Percentiles rank a stretch among this genome's conserved stretches.
Evolutionary conservation across 2,888 invertebrate genomes (phyloP).

Genomic region (Perdita meconis): DNA sequence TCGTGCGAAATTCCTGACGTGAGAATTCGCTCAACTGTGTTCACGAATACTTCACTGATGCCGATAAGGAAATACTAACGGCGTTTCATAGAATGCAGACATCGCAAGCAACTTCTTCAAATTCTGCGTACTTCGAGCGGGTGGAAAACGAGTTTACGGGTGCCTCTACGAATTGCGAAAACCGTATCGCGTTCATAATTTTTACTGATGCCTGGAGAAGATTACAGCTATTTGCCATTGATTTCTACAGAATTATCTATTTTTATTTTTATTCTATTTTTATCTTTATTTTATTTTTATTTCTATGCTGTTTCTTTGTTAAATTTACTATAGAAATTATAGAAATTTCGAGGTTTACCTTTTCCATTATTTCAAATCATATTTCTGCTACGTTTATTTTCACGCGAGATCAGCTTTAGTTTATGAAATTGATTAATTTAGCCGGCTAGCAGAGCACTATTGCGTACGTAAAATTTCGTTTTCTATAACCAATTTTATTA

Average conservation of each 20-base stretch:
- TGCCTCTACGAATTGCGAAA: no score
- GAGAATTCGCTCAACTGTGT: slow-evolving; percentile 8
- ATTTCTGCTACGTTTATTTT: neutral
- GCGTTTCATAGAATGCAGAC: neutral
- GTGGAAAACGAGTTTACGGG: no score
- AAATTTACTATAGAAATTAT: neutral
- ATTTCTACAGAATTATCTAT: neutral
- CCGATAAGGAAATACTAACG: neutral
- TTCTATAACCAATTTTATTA: no score
- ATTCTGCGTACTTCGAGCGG: no score
- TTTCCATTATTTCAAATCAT: neutral
- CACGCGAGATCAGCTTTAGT: neutral
- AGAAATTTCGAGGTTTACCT: neutral
- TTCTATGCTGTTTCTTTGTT: no score
- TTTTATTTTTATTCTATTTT: neutral
- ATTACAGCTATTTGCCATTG: no score
- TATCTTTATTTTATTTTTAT: neutral
- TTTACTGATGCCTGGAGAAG: no score
- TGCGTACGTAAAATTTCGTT: slow-evolving; percentile 28
- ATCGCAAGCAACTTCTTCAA: neutral
- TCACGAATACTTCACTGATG: neutral
- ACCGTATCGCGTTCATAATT: no score
- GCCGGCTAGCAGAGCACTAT: slow-evolving; percentile 5
- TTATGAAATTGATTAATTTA: slow-evolving; percentile 5
- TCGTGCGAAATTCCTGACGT: slow-evolving; percentile 23